Evolutionary conservation across 2,888 invertebrate species (phyloP), one percentile per base, ranked within the genome.

Genomic region (Melinopterus prodromus): DNA sequence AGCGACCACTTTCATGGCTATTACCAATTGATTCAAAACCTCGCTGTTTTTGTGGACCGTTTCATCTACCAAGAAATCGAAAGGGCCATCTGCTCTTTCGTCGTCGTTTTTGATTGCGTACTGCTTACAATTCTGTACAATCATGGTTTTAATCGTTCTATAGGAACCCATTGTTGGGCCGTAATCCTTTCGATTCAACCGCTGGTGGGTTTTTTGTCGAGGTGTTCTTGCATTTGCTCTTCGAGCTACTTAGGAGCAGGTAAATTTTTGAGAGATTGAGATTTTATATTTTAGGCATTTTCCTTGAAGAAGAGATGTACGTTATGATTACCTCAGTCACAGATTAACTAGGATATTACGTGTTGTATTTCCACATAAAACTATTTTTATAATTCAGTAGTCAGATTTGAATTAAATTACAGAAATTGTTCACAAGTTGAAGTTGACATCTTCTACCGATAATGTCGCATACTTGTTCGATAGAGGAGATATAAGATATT

Each of bases 41-140:
- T 53, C 53, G 53, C 53, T 12, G 53, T 53, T 53, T 53, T 53
- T 53, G 53, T 53, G 9, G 5, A 9, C 53, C 53, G 12, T 7
- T 53, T 53, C 53, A 53, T 53, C 53, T 53, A 53, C 53, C 53
- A 53, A 53, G 53, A 53, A 53, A 53, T 53, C 53, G 53, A 53
- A 53, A 53, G 53, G 53, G 53, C 53, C 53, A 53, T 53, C 53
- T 53, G 53, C 53, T 53, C 53, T 53, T 53, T 53, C 53, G 53
- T 53, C 7, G 53, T 12, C 53, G 53, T 12, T 53, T 53, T 53
- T 53, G 53, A 53, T 53, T 53, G 53, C 53, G 53, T 12, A 12
- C 9, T 53, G 53, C 53, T 53, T 53, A 53, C 53, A 53, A 53
- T 53, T 53, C 53, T 53, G 53, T 53, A 53, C 53, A 53, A 53